These are phyloP conservation scores for Hylia prasina DNA, from an alignment of 2,113 vertebrate species.

Conservation along the genomic window DNA sequence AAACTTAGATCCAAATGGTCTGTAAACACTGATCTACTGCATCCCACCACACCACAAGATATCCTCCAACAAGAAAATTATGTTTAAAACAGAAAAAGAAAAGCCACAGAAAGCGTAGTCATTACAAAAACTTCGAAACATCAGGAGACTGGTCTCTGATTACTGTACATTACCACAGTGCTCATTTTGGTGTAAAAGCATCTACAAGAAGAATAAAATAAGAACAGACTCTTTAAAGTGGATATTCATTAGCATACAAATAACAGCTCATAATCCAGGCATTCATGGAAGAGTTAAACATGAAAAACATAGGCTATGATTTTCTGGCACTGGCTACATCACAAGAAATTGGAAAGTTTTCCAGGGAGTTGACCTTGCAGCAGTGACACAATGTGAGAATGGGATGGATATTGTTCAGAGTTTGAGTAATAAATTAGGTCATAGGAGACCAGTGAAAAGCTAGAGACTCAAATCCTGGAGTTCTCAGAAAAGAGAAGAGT, in stretches of 20 bases:
- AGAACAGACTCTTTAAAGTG: background rate
- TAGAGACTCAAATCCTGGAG: background rate
- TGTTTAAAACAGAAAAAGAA: background rate
- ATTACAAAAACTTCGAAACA: background rate
- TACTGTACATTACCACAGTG: background rate
- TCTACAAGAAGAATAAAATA: background rate
- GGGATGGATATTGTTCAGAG: background rate
- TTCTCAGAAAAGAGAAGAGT: background rate
- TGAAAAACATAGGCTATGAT: background rate
- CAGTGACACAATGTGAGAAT: background rate
- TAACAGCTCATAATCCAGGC: background rate
- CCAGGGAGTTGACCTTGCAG: background rate
- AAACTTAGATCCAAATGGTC: background rate
- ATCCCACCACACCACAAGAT: background rate
- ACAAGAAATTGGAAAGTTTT: background rate
- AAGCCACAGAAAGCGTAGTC: background rate
- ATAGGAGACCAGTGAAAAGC: slow-evolving; percentile 16
- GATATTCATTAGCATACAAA: background rate
- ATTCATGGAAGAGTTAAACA: background rate
- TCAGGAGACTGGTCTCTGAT: background rate
- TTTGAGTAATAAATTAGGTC: slow-evolving; percentile 30
- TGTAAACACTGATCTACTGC: background rate
- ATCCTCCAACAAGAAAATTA: background rate
- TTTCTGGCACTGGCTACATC: background rate
- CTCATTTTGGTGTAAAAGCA: background rate